Conservation (phyloP, 2,113 vertebrate genomes). For the Morone saxatilis region DNA sequence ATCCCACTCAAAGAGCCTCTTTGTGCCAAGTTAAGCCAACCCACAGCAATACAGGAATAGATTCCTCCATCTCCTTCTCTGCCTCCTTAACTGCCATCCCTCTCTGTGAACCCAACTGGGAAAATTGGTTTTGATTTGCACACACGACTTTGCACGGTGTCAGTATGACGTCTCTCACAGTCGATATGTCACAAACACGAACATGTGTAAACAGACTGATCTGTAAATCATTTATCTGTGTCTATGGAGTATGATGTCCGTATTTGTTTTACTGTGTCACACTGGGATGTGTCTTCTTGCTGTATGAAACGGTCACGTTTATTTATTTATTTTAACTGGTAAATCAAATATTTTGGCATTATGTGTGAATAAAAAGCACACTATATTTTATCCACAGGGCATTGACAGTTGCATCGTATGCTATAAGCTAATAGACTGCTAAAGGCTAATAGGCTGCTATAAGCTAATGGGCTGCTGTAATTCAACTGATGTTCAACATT, state of each 20-base stretch:
- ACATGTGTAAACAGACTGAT: not conserved
- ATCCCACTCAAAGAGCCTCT: constrained; percentile 73
- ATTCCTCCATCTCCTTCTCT: constrained; percentile 49
- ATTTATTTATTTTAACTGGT: not conserved
- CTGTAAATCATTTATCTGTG: not conserved
- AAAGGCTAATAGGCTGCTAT: no score
- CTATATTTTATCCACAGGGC: not conserved
- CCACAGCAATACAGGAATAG: constrained; percentile 71
- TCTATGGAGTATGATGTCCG: not conserved
- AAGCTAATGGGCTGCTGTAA: no score
- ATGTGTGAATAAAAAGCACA: not conserved
- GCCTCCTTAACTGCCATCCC: constrained; percentile 18
- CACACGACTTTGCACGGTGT: not conserved
- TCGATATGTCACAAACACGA: not conserved
- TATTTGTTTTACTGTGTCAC: not conserved
- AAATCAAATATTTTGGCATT: not conserved
- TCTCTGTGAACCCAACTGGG: constrained; percentile 17
- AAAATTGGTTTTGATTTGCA: constrained; percentile 44
- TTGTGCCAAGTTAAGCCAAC: constrained; percentile 59
- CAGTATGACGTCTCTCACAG: not conserved
- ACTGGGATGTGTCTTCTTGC: not conserved
- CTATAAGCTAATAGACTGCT: not conserved
- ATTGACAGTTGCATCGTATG: not conserved
- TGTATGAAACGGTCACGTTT: not conserved
- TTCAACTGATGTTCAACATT: no score